Conservation (phyloP, 2,113 vertebrate species). For the Aviceda subcristata region DNA sequence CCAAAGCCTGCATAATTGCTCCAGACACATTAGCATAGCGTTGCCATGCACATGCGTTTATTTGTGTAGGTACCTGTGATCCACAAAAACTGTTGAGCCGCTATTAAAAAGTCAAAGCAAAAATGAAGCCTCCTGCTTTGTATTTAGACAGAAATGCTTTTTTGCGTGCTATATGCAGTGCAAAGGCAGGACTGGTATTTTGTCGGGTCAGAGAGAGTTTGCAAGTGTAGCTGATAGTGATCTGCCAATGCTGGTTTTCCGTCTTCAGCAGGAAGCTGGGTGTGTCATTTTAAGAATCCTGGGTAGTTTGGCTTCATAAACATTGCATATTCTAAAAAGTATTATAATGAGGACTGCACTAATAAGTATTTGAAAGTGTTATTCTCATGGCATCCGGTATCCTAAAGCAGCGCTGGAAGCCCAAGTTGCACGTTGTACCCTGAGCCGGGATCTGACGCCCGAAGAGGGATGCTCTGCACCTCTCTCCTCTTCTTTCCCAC, state of each 20-base stretch:
- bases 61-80: fast-evolving
- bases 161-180: not conserved
- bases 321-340: not conserved
- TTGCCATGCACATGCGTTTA: not conserved
- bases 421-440: not conserved
- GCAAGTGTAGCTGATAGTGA: not conserved
- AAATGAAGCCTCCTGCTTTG: not conserved
- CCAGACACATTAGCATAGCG: not conserved
- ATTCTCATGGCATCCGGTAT: not conserved
- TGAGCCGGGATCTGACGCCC: not conserved
- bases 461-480: not conserved
- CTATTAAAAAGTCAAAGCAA: not conserved
- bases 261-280: not conserved
- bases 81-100: not conserved
- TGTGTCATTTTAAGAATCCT: not conserved
- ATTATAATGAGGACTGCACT: not conserved
- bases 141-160: not conserved
- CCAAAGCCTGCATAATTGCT: not conserved
- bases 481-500: not conserved
- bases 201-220: not conserved
- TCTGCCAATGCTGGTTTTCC: slow-evolving; percentile 20
- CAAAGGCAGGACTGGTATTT: not conserved
- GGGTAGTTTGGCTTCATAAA: not conserved
- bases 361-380: not conserved
- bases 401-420: not conserved